Evolutionary conservation across 2,113 vertebrate genomes (phyloP).

Genomic region (Oenanthe melanoleuca): DNA sequence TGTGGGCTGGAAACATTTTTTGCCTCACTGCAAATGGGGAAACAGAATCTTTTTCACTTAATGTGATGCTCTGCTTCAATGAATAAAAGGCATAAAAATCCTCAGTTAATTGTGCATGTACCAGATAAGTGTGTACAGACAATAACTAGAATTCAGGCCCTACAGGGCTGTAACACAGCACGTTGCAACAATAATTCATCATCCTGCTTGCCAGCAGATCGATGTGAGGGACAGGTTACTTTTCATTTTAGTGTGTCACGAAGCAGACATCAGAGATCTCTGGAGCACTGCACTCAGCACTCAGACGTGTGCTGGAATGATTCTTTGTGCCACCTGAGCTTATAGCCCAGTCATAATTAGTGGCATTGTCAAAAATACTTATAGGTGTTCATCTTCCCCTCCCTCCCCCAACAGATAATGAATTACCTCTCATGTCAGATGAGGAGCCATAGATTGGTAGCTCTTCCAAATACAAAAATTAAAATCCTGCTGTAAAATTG

Average conservation of each 20-base stretch:
- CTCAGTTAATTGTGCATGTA: neutral
- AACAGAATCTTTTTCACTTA: neutral
- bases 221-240: neutral
- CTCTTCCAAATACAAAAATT: neutral
- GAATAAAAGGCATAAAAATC: neutral
- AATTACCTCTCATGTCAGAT: neutral
- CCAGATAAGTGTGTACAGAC: neutral
- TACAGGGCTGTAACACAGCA: neutral
- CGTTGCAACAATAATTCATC: neutral
- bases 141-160: neutral
- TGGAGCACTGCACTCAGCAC: neutral
- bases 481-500: neutral
- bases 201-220: neutral
- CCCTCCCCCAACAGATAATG: accelerated
- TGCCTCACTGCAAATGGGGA: neutral
- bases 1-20: neutral
- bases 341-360: neutral
- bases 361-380: neutral
- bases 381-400: neutral
- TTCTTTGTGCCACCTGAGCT: neutral
- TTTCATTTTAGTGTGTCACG: neutral
- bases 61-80: neutral
- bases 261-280: neutral
- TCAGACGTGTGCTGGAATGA: accelerated
- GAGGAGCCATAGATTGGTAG: neutral